phyloP scores from a whole-genome alignment of 2,113 vertebrate genomes.

The Polypterus senegalus region DNA sequence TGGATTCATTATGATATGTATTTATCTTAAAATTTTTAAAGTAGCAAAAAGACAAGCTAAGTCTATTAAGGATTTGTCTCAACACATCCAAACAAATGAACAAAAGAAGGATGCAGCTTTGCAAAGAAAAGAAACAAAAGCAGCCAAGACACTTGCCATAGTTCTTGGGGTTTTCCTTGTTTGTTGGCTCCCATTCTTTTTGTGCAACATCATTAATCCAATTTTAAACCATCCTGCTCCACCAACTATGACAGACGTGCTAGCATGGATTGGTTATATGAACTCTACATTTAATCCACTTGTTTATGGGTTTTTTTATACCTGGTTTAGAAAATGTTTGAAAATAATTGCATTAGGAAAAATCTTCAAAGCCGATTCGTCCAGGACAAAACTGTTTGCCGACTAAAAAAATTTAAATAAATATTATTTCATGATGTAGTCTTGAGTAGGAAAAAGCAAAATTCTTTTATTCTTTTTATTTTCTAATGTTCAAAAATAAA shows the following conservation, averaged over 20 bases:
- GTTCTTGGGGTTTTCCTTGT: slow-evolving; percentile 52
- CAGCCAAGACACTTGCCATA: slow-evolving; percentile 48
- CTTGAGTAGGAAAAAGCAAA: too few species aligned
- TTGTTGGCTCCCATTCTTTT: slow-evolving; percentile 60
- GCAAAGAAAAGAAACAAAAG: slow-evolving; percentile 46
- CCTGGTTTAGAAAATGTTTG: slow-evolving; percentile 56
- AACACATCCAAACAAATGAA: slow-evolving; percentile 21
- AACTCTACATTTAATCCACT: slow-evolving; percentile 62
- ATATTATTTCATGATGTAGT: slow-evolving; percentile 13
- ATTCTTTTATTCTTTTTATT: too few species aligned
- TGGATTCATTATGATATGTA: background rate
- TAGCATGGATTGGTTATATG: slow-evolving; percentile 62
- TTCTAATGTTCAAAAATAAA: too few species aligned
- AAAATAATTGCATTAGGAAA: slow-evolving; percentile 52
- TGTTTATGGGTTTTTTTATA: slow-evolving; percentile 62
- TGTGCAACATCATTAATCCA: slow-evolving; percentile 41
- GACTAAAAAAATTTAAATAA: slow-evolving; percentile 32
- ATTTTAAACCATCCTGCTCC: slow-evolving; percentile 43
- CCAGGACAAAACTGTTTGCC: slow-evolving; percentile 40
- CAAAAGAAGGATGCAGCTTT: slow-evolving; percentile 13
- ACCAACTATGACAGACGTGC: slow-evolving; percentile 34
- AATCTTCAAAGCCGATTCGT: slow-evolving; percentile 48
- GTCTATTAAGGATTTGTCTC: slow-evolving; percentile 33
- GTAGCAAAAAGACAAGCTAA: slow-evolving; percentile 25
- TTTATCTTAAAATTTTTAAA: slow-evolving; percentile 4